Base-by-base conservation (phyloP, 2,113 vertebrate genomes). In the Oreochromis aureus region DNA sequence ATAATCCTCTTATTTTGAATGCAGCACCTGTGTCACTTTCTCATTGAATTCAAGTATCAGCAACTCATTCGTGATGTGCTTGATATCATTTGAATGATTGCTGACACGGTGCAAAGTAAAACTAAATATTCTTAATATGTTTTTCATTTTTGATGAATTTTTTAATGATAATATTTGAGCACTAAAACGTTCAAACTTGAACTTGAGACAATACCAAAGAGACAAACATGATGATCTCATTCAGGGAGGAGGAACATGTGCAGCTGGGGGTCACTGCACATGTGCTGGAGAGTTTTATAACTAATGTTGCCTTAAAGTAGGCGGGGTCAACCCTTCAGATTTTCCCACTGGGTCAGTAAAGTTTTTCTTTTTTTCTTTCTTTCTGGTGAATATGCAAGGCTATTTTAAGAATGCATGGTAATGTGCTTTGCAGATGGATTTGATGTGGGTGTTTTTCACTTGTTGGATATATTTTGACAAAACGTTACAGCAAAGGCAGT, bases 181-280 rank as follows among this genome's bases (percentile, higher is more conserved):
- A 10, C 3, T 15, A 1, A 58, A 34, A 30, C 10, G 18, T 79
- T 53, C 76, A 10, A 1, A 46, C 24, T 48, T 46, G n/a, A 83
- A 27, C 24, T 9, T 82, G 22, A 51, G 71, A 51, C 46, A n/a
- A 13, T 32, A 32, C 10, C 71, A 78, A 78, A 7, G 3, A 78
- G 24, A 51, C 27, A 39, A 80, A 63, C 44, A 63, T n/a, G 56
- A 36, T 79, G 83, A 63, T 15, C 63, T 55, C 63, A 83, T 44
- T 27, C 34, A 32, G 13, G 63, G 51, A 84, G 73, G 73, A 78
- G 73, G 73, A 78, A 78, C 73, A 78, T 78, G 73, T 78, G 73
- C 18, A 53, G 73, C 46, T 32, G 46, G 46, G 18, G 73, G 73
- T 32, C 46, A 13, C 46, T n/a, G 73, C 73, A 53, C 73, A 78